phyloP scores from a whole-genome alignment of 2,113 vertebrate species.

The Anarrhichthys ocellatus region DNA sequence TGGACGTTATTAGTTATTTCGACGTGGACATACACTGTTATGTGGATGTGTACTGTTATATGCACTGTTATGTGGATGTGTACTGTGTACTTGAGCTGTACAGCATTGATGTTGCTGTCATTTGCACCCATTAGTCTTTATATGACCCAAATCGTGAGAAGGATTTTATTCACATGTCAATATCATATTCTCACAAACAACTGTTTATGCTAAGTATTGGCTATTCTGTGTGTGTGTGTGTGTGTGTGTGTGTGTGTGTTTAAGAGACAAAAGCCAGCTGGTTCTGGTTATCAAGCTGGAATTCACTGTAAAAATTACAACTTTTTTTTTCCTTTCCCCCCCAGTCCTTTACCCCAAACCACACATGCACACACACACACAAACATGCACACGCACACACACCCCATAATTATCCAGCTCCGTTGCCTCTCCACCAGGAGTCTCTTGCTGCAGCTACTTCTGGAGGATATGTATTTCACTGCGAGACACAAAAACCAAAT shows the following conservation, averaged over 20 bases:
- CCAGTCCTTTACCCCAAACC: constrained; percentile 66
- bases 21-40: not conserved
- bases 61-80: not conserved
- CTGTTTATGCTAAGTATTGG: constrained; percentile 39
- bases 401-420: constrained; percentile 78
- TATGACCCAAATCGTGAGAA: not conserved
- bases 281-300: constrained; percentile 83
- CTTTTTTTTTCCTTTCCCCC: constrained; percentile 52
- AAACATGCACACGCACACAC: constrained; percentile 32
- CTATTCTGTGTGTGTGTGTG: constrained; percentile 33
- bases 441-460: constrained; percentile 61
- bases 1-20: constrained; percentile 9
- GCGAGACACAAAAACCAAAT: constrained; percentile 38
- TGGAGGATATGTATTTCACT: constrained; percentile 62
- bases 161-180: constrained; percentile 31
- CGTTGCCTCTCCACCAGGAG: constrained; percentile 62
- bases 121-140: not conserved
- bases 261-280: constrained; percentile 79
- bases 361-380: constrained; percentile 35
- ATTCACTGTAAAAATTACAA: constrained; percentile 84
- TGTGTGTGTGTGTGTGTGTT: constrained; percentile 47
- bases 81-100: not conserved
- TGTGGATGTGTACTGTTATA: too few species aligned
- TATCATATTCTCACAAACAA: constrained; percentile 39
- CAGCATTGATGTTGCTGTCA: not conserved